phyloP scores from a whole-genome alignment of 1,140 invertebrate species.

The Monomorium pharaonis region DNA sequence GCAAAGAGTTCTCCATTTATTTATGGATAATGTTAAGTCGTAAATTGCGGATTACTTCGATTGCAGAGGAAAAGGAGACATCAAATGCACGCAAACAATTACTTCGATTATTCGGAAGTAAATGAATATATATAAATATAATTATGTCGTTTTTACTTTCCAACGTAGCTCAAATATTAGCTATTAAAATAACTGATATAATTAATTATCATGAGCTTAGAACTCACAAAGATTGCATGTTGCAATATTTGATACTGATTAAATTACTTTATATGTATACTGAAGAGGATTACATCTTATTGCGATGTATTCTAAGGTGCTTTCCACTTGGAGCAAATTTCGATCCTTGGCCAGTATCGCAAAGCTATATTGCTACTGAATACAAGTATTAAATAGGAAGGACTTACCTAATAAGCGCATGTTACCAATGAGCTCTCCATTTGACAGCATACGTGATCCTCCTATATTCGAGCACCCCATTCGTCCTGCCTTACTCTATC shows the following conservation, averaged over 20 bases:
- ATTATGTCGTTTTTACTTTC: not conserved
- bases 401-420: constrained; percentile 23
- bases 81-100: not conserved
- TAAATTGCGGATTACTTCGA: not conserved
- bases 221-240: not conserved
- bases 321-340: constrained; percentile 4
- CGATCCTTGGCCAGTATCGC: not conserved
- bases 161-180: not conserved
- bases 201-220: not conserved
- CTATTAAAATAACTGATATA: not conserved
- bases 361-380: constrained; percentile 3
- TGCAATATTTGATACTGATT: not conserved
- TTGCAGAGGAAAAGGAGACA: not conserved
- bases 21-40: constrained; percentile 10
- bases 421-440: constrained; percentile 36
- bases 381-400: constrained; percentile 9
- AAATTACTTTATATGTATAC: not conserved
- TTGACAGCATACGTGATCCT: constrained; percentile 35
- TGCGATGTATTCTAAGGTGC: not conserved
- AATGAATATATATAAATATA: not conserved
- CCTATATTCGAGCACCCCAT: constrained; percentile 2
- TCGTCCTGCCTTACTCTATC: constrained; percentile 56
- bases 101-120: not conserved
- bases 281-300: not conserved
- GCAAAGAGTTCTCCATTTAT: constrained; percentile 12